Base-by-base conservation (phyloP, 2,888 invertebrate genomes). In the Harpagoxenus sublaevis region DNA sequence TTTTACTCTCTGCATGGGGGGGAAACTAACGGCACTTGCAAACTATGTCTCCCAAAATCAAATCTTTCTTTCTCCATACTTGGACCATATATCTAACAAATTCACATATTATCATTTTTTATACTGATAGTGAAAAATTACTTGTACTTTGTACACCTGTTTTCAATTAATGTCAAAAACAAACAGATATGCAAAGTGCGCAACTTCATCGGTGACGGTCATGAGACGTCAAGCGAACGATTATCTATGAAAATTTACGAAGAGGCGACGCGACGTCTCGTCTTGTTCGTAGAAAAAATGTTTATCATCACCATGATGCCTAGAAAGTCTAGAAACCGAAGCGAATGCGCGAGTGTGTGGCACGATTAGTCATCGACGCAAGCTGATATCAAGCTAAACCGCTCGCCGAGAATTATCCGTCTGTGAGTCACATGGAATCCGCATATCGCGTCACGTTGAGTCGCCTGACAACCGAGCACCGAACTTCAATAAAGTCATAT, bases 341-440 rank as follows among this genome's bases (percentile, higher is more conserved):
- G 68, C 75, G 57, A 66, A 62, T 45, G 51, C 53, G 48, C 81
- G 73, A 85, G 62, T 86, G 62, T 86, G 65, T 84, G 79, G 55
- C 60, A 68, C 55, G 91, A 87, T 90, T 90, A 90, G 89, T 91
- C 90, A 90, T 84, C 85, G 81, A 60, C 70, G 75, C 75, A 48
- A 85, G 65, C 83, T 87, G 88, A 90, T 90, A 90, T 86, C 88
- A 83, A 83, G 84, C 84, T 86, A 85, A 87, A 89, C 83, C 65
- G 65, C 84, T 78, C 84, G 78, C n/a, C 84, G 73, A 83, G 81
- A 87, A 89, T 91, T 91, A 89, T 88, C 89, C 87, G 60, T 66
- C 28, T 65, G 65, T 91, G 90, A 90, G 71, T 90, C 87, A 91
- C 68, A 39, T 63, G 28, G 55, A 65, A 15, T 66, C 35, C 60